Evolutionary conservation across 2,888 invertebrate species (phyloP), one percentile per base, ranked within the genome.

Genomic region (Acanthopleura granulata): DNA sequence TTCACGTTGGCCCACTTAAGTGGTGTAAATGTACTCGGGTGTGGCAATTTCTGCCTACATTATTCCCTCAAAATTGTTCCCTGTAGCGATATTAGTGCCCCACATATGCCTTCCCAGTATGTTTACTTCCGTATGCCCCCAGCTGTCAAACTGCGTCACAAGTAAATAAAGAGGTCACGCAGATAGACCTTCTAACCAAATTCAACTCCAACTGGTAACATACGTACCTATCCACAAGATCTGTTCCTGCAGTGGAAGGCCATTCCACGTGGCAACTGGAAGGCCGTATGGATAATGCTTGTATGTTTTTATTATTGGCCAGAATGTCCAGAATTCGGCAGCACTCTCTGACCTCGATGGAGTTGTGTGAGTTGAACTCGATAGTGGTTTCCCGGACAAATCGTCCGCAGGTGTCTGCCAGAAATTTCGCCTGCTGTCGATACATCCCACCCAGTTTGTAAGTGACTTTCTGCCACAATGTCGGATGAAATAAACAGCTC

Each of bases 171-270:
- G 62, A n/a, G 25, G 25, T 9, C n/a, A 62, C 9, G 25, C 11
- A 62, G 62, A 1, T 6, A 1, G 1, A 70, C n/a, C 22, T 22
- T 40, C 40, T 40, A 40, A 40, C 40, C 40, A 40, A 40, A 40
- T 40, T 57, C 57, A 57, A 57, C 57, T 57, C 57, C 3, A 57
- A 6, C 40, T 40, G 40, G 3, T 40, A 40, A 40, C 22, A 57
- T 22, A 66, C 82, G 82, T 84, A 85, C 86, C 81, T 84, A 79
- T 83, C 81, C 78, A 82, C 80, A 49, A 79, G 88, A 71, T 92
- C 88, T 73, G 92, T 91, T 89, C 94, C 94, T 84, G 92, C 92
- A 85, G 93, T 93, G 15, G 66, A 27, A 78, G 94, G 94, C 87
- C 87, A 87, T 79, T 88, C 86, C 29, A 88, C 82, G 73, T 87